Base-by-base conservation (phyloP, 2,113 vertebrate species). In the Rhynchomys soricoides region DNA sequence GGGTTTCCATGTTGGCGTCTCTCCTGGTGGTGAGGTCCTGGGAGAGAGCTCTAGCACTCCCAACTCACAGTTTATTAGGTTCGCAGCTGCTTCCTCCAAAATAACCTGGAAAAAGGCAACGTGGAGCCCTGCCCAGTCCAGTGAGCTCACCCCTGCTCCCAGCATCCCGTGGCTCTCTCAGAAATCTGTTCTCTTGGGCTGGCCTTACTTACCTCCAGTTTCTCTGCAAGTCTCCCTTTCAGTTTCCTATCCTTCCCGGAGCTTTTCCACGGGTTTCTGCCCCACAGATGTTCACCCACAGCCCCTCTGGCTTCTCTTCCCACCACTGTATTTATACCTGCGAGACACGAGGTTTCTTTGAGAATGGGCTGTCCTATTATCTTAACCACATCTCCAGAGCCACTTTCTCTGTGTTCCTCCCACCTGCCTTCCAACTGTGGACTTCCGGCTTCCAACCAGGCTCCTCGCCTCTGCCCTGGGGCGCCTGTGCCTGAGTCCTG, bases 381-480 rank as follows among this genome's bases (percentile, higher is more conserved):
- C 88, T 90, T 78, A 86, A 77, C 40, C 16, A 0, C 15, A 0
- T 89, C 81, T 91, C 37, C 19, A 34, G 77, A 89, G 45, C n/a
- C 29, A 3, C 34, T 62, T 75, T 93, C 59, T 68, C 48, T 7
- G 2, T 16, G 37, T 7, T 52, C 55, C 81, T 48, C 86, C 68
- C 43, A 75, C 48, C 55, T 59, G 48, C 48, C 40, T 52, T 17
- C 11, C 86, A 31, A 5, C 8, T 4, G 17, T 26, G 29, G 86
- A 66, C 81, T 74, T 74, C 88, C 64, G 71, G 43, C 95, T 89
- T 87, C 64, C 19, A 89, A 50, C 31, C 37, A 0, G 50, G 24
- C 59, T 10, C 64, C 90, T 89, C 86, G 83, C 64, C 73, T 89
- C 86, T 93, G 86, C 82, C 96, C 81, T 52, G 21, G 26, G 96